phyloP scores from a whole-genome alignment of 2,113 vertebrate species.

The Spizaetus ornatus region DNA sequence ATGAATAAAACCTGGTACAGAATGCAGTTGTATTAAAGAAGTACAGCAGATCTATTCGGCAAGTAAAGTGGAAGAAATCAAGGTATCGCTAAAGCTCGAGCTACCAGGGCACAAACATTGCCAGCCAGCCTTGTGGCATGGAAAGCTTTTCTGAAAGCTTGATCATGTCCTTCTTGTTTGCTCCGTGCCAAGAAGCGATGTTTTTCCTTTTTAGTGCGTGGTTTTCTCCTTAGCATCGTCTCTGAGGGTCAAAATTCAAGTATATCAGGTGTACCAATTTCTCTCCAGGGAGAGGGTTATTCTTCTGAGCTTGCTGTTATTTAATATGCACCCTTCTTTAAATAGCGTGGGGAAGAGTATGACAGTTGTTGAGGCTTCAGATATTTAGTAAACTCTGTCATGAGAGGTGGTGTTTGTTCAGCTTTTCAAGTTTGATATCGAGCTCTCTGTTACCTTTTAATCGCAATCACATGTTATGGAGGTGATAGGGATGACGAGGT shows the following conservation, averaged over 20 bases:
- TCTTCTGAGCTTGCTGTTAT: neutral
- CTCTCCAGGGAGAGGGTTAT: neutral
- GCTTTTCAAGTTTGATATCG: neutral
- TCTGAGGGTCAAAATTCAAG: neutral
- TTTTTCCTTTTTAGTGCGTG: neutral
- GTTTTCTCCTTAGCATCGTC: neutral
- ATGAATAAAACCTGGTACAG: neutral
- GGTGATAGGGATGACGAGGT: neutral
- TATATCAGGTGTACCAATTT: too few relatives aligned
- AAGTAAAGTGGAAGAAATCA: neutral
- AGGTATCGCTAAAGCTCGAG: rapidly evolving
- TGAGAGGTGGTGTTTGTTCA: neutral
- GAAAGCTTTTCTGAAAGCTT: neutral
- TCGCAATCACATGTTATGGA: rapidly evolving
- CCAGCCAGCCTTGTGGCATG: neutral
- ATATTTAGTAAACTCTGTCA: neutral
- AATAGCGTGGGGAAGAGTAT: neutral
- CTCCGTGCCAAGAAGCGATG: neutral
- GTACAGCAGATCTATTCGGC: neutral
- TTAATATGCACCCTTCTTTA: neutral
- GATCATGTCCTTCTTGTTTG: neutral
- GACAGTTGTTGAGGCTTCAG: neutral
- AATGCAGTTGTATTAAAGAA: neutral
- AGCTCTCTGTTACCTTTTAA: neutral
- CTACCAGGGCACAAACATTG: neutral